phyloP scores from a whole-genome alignment of 1,140 invertebrate species.

The Drosophila simulans region DNA sequence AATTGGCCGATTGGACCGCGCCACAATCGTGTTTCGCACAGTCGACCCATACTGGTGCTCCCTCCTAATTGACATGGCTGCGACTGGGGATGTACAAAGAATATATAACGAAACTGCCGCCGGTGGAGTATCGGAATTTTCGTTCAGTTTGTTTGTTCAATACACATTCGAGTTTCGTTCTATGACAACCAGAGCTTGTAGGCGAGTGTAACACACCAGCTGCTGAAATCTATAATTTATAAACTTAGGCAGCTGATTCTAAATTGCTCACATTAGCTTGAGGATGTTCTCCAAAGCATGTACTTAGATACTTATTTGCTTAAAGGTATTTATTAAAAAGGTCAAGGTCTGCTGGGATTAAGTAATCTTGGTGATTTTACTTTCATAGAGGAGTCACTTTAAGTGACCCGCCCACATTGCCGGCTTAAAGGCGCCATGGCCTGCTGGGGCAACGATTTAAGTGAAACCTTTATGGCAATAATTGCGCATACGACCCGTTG shows the following conservation, averaged over 20 bases:
- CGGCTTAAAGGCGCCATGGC: neutral
- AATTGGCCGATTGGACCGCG: conserved; percentile 22
- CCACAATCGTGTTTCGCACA: conserved; percentile 27
- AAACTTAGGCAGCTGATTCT: neutral
- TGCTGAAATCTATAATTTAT: neutral
- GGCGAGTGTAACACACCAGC: neutral
- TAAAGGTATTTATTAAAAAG: no score
- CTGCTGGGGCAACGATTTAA: conserved; percentile 40
- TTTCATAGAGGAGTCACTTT: neutral
- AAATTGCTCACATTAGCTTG: no score
- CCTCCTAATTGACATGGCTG: neutral
- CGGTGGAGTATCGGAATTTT: conserved; percentile 12
- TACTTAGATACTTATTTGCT: no score
- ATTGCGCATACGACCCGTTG: conserved; percentile 48
- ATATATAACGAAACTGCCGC: neutral
- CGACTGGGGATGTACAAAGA: neutral
- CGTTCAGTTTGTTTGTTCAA: conserved; percentile 34
- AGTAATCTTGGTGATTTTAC: neutral
- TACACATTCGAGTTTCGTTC: neutral
- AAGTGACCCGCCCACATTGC: neutral
- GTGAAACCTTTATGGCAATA: conserved; percentile 37
- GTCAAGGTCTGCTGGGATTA: neutral
- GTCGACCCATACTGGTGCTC: conserved; percentile 25
- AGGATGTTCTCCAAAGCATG: no score
- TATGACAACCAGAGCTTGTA: conserved; percentile 35